A percentile compares a stretch with the other conserved stretches of the same genome.
Evolutionary conservation across 2,888 invertebrate species (phyloP).

Genomic region (Seira ritae): DNA sequence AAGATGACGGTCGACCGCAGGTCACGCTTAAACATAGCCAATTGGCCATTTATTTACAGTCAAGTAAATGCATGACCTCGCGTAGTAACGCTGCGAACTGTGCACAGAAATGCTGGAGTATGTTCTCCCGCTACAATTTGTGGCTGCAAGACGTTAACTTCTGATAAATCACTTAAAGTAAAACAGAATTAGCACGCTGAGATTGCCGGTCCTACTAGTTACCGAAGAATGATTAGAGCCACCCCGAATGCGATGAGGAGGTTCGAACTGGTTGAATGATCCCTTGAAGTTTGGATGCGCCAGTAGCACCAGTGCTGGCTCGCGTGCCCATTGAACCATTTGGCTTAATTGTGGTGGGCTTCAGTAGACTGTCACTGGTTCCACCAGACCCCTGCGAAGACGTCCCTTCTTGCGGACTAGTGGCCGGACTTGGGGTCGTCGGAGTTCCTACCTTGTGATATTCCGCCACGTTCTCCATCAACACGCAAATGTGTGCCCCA

Average conservation of each 20-base stretch:
- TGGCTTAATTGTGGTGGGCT: slow-evolving; percentile 47
- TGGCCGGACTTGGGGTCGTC: slow-evolving; percentile 39
- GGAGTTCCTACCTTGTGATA: slow-evolving; percentile 56
- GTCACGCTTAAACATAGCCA: too few relatives aligned
- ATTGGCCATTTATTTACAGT: too few relatives aligned
- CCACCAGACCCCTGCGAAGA: slow-evolving; percentile 30
- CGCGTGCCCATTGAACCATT: slow-evolving; percentile 56
- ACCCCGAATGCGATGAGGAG: slow-evolving; percentile 70
- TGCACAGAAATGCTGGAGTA: too few relatives aligned
- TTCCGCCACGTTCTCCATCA: slow-evolving; percentile 67
- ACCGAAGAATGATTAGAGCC: slow-evolving; percentile 67
- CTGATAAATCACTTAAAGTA: too few relatives aligned
- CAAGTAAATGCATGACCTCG: too few relatives aligned
- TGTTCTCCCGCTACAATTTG: too few relatives aligned
- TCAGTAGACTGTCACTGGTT: slow-evolving; percentile 37
- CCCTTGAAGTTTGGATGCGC: slow-evolving; percentile 71
- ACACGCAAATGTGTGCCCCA: slow-evolving; percentile 69
- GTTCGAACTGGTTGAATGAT: slow-evolving; percentile 72
- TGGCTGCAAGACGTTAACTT: too few relatives aligned
- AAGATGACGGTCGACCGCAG: too few relatives aligned
- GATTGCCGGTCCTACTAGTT: background rate
- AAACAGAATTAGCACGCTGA: too few relatives aligned
- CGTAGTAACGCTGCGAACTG: too few relatives aligned
- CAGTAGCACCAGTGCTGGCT: slow-evolving; percentile 34
- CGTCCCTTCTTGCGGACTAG: slow-evolving; percentile 38